These are phyloP conservation scores for Anoplopoma fimbria DNA, from an alignment of 2,113 vertebrate genomes.

Conservation along the genomic window DNA sequence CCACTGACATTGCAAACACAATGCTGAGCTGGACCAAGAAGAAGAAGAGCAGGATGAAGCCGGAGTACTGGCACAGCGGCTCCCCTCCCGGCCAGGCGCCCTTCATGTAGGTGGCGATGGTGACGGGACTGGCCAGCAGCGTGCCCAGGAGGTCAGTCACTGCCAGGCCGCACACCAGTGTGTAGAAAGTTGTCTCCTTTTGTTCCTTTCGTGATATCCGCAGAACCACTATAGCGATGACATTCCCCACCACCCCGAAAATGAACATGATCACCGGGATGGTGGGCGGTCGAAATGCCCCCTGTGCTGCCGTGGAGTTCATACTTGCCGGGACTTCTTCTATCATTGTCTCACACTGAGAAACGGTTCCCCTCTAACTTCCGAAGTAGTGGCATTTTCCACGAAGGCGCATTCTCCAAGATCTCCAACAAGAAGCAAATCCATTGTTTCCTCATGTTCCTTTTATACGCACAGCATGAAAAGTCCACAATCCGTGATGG, in stretches of 20 bases:
- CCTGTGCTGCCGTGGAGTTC: background rate
- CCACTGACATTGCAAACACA: constrained; percentile 96
- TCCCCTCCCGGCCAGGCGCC: constrained; percentile 89
- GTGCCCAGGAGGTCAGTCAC: constrained; percentile 96
- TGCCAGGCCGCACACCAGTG: constrained; percentile 92
- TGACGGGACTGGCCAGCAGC: constrained; percentile 94
- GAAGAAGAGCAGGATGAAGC: constrained; percentile 97
- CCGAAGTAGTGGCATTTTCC: constrained; percentile 24
- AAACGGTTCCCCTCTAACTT: background rate
- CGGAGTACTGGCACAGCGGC: constrained; percentile 92
- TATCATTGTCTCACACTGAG: constrained; percentile 12
- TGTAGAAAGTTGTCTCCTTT: constrained; percentile 98
- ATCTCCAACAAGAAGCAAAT: constrained; percentile 7
- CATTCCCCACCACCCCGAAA: constrained; percentile 95
- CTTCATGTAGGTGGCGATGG: constrained; percentile 92
- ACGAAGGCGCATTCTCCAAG: constrained; percentile 13
- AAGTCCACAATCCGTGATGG: background rate
- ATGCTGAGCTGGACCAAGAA: constrained; percentile 95
- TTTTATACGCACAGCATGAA: constrained; percentile 54
- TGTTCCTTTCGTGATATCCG: constrained; percentile 94
- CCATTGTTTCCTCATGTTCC: constrained; percentile 42
- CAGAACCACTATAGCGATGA: constrained; percentile 94
- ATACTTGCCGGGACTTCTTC: constrained; percentile 54
- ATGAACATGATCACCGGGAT: constrained; percentile 96
- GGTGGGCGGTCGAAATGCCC: constrained; percentile 73